A percentile compares a stretch with the other conserved stretches of the same genome.
phyloP scores from a whole-genome alignment of 2,888 invertebrate species.

The Brenthis hecate region DNA sequence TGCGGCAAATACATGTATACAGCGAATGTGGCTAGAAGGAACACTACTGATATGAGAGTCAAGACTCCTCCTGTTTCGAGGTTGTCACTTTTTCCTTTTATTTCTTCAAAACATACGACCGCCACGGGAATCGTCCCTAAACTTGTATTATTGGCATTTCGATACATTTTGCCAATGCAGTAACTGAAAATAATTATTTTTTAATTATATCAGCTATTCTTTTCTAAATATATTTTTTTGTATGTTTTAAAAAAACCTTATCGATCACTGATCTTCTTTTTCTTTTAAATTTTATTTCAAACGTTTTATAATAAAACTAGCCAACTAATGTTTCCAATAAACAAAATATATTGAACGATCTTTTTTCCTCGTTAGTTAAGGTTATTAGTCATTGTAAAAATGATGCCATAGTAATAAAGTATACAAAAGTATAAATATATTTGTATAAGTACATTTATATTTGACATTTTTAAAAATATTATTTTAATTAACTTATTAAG shows the following conservation, averaged over 20 bases:
- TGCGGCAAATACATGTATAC: conserved; percentile 84
- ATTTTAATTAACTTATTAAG: neutral
- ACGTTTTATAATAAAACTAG: no score
- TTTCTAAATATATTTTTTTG: neutral
- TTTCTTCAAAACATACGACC: conserved; percentile 86
- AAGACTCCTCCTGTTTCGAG: conserved; percentile 70
- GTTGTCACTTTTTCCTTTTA: conserved; percentile 76
- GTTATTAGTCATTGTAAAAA: no score
- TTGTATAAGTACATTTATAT: no score
- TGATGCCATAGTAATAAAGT: no score
- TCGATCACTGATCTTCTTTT: no score
- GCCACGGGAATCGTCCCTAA: conserved; percentile 59
- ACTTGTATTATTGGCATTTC: conserved; percentile 45
- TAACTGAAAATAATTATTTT: conserved; percentile 52
- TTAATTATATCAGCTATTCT: neutral
- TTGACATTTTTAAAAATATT: no score
- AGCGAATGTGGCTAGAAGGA: conserved; percentile 81
- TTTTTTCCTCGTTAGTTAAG: no score
- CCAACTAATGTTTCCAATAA: no score
- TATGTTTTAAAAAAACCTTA: no score
- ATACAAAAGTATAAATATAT: no score
- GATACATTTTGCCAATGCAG: conserved; percentile 61
- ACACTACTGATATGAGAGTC: conserved; percentile 80
- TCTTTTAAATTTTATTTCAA: no score
- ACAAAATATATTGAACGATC: no score